phyloP scores from a whole-genome alignment of 2,888 invertebrate species.

The Poecilobothrus nobilitatus region DNA sequence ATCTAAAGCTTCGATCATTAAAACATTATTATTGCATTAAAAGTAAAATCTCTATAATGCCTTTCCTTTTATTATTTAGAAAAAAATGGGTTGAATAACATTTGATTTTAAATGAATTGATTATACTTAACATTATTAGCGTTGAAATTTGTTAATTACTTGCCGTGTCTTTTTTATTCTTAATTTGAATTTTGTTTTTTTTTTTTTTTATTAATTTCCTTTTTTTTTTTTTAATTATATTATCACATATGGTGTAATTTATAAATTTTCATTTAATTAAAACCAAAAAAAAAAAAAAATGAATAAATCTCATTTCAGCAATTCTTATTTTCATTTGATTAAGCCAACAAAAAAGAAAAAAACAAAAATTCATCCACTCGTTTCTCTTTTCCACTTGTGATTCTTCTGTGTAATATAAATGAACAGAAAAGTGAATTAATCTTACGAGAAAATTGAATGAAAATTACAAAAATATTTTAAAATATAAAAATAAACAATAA shows the following conservation, averaged over 20 bases:
- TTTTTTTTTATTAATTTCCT: background rate
- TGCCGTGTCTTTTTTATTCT: background rate
- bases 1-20: no score
- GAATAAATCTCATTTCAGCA: background rate
- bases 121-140: no score
- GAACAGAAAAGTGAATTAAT: background rate
- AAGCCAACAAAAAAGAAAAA: background rate
- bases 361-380: background rate
- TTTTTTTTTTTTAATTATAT: no score
- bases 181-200: background rate
- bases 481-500: background rate
- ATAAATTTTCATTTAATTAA: background rate
- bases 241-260: background rate
- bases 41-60: no score
- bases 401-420: background rate
- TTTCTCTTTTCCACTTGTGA: background rate
- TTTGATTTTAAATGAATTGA: no score
- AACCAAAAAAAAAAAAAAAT: no score
- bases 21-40: no score
- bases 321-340: background rate
- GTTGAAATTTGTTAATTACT: constrained; percentile 1
- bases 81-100: no score
- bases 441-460: background rate
- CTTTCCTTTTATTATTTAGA: no score
- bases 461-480: background rate